Evolutionary conservation across 2,888 invertebrate genomes (phyloP), one percentile per base, ranked within the genome.

Genomic region (Drosophila hawaiiensis): DNA sequence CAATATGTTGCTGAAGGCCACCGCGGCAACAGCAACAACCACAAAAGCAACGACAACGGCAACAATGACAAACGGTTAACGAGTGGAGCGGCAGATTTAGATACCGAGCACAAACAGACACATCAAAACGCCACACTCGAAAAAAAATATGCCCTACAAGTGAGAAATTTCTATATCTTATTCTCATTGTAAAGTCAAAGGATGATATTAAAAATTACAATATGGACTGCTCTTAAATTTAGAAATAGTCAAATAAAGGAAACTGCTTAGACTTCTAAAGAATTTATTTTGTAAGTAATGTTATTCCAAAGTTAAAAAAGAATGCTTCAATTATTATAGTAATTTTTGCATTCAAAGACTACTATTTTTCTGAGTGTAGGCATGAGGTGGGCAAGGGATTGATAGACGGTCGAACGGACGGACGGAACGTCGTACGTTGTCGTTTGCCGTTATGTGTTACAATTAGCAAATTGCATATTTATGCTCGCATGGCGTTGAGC

Each of bases 401-500:
- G 79, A 64, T 28, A n/a, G 53, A 56, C 58, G 3, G 60, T 22
- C 43, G 5, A 63, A 52, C 41, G 22, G 65, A 59, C 58, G 28
- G 43, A 58, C 47, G 7, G 58, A 68, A 41, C 53, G 60, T 52
- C 37, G 64, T 22, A 73, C 75, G 50, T 62, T 75, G 75, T 63
- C 73, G 69, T 78, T 78, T 71, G 80, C 80, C 87, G 84, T 84
- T 84, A 84, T 84, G 81, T 85, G 88, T 85, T 88, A 88, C 85
- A 86, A 86, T 86, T 86, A 86, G 88, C 85, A 86, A 86, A 86
- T 88, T 86, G 85, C 88, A 86, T 88, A 86, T 85, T 86, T 86
- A 86, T 86, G 88, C 85, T 86, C 83, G 78, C 85, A 88, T 69
- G 80, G 77, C 80, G 71, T 73, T 65, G 75, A 43, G 74, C 58